Percentiles rank a stretch among this genome's conserved stretches.
Conservation (phyloP, 2,888 invertebrate species). For the Pristionchus mayeri region DNA sequence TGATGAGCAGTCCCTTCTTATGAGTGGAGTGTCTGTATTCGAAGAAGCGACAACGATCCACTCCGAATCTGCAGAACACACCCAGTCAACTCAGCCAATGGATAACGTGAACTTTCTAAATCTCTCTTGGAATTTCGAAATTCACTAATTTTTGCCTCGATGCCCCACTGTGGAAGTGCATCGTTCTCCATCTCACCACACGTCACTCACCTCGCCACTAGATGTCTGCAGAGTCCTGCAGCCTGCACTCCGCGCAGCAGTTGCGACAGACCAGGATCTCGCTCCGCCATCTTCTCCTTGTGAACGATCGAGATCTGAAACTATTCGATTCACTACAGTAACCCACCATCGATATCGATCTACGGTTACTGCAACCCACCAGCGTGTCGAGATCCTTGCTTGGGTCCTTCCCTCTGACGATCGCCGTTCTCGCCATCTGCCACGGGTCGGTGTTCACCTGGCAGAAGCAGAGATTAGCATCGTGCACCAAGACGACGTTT, state of each 20-base stretch:
- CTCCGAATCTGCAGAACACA: constrained; percentile 50
- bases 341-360: neutral
- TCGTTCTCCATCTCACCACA: neutral
- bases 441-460: constrained; percentile 28
- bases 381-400: constrained; percentile 48
- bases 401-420: neutral
- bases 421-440: constrained; percentile 3
- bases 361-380: constrained; percentile 17
- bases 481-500: neutral
- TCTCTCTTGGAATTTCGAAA: too few relatives aligned
- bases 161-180: too few relatives aligned
- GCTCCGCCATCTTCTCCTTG: neutral
- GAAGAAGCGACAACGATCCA: constrained; percentile 55
- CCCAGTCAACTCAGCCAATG: too few relatives aligned
- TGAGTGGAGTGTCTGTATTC: constrained; percentile 45
- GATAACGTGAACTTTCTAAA: too few relatives aligned
- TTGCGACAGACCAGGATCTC: constrained; percentile 45
- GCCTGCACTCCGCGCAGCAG: constrained; percentile 4
- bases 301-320: constrained; percentile 44
- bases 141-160: too few relatives aligned
- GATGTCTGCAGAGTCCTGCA: constrained; percentile 25
- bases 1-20: constrained; percentile 54
- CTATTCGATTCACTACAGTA: neutral
- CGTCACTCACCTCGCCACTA: constrained; percentile 25
- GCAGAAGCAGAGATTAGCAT: neutral